Conservation (phyloP, 2,797 vertebrate genomes). For the Crotalus adamanteus region DNA sequence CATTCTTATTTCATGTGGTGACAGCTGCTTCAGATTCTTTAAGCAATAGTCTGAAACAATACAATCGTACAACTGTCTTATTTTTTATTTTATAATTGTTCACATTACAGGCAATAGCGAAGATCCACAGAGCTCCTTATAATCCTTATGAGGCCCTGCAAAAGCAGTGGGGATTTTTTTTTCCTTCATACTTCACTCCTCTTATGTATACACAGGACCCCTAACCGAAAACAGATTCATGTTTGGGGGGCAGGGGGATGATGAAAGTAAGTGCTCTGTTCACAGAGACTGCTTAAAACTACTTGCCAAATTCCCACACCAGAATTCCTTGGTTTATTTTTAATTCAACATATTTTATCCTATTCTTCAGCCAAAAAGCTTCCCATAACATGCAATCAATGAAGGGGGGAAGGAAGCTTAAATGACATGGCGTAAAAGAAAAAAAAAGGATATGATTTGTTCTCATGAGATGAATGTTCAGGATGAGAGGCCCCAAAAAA, state of each 20-base stretch:
- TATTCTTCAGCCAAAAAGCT: background rate
- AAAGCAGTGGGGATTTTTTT: background rate
- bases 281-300: background rate
- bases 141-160: background rate
- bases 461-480: background rate
- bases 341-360: background rate
- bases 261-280: background rate
- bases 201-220: background rate
- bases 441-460: background rate
- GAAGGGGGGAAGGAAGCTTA: background rate
- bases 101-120: background rate
- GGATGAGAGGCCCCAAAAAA: background rate
- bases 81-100: background rate
- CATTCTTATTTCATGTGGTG: background rate
- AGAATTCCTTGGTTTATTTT: background rate
- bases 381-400: background rate
- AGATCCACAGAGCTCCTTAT: background rate
- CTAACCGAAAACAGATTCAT: background rate
- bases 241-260: too few relatives aligned
- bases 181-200: background rate
- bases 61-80: background rate
- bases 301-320: background rate
- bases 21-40: background rate
- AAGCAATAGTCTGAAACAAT: background rate
- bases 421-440: background rate